Evolutionary conservation across 2,888 invertebrate genomes (phyloP).

Genomic region (Leucophenga maculata): DNA sequence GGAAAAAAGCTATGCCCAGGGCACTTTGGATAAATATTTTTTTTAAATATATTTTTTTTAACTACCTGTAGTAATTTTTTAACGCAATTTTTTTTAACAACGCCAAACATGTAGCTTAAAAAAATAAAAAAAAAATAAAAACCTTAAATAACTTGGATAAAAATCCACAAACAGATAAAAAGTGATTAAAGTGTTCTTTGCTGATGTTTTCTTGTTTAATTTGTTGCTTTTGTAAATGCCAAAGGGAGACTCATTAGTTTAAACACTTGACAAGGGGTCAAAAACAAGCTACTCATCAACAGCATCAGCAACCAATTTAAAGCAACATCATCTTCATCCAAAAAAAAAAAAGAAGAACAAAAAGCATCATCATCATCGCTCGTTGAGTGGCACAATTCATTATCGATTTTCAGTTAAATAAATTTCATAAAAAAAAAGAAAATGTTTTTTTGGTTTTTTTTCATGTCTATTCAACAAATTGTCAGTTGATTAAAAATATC

Average conservation of each 20-base stretch:
- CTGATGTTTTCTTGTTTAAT: background rate
- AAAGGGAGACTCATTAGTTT: constrained; percentile 3
- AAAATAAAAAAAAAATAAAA: background rate
- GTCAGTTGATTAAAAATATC: constrained; percentile 43
- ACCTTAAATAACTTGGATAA: too few relatives aligned
- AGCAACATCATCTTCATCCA: background rate
- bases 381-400: constrained; percentile 1
- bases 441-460: constrained; percentile 30
- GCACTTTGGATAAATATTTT: background rate
- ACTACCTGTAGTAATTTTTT: background rate
- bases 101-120: too few relatives aligned
- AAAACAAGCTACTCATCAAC: constrained; percentile 1
- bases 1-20: constrained; percentile 3
- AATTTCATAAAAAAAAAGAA: constrained; percentile 13
- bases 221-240: background rate
- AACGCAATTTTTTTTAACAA: too few relatives aligned
- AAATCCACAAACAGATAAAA: too few relatives aligned
- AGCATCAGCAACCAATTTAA: background rate
- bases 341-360: too few relatives aligned
- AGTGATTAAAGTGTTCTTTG: too few relatives aligned
- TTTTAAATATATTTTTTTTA: background rate
- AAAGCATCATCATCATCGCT: background rate
- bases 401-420: constrained; percentile 18
- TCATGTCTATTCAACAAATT: constrained; percentile 40
- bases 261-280: constrained; percentile 11